Base-by-base conservation (phyloP, 2,888 invertebrate genomes). In the Microplitis deprimator region DNA sequence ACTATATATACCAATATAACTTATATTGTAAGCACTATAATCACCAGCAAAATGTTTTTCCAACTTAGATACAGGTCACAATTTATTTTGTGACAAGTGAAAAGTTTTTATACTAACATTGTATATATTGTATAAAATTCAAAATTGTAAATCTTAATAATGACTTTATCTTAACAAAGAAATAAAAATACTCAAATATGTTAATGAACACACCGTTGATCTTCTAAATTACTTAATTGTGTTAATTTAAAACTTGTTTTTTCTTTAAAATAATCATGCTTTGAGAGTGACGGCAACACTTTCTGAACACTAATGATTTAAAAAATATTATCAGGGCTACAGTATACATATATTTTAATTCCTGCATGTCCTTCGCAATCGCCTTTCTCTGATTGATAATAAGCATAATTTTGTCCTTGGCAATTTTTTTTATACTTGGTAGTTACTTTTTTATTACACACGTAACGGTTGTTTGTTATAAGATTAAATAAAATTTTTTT, bases 311-410 rank as follows among this genome's bases (percentile, higher is more conserved):
- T 16, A 62, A 20, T 62, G 62, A 13, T 50, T 62, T 62, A 62
- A 20, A 20, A 62, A 62, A 62, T 16, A 62, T 62, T 16, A 29
- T 61, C 70, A 70, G n/a, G 70, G 60, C 50, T 59, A 59, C 60
- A 20, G 6, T 40, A 8, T 39, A 38, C 17, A 59, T 38, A 38
- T 59, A 59, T 38, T 70, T 70, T 61, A 5, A 41, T 17, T 60
- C 20, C 13, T 20, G 10, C 5, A 74, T 67, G 68, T 74, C 73
- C 68, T 74, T 74, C 60, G 29, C 41, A 16, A 74, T 68, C 61
- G 38, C 73, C 73, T 77, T 70, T 75, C 73, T 59, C 70, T 70
- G 68, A 77, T 77, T 77, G 70, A 20, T 74, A 74, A 73, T 77
- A 68, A 73, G 68, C 39, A 60, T 50, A 64, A 62, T 59, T 10